Conservation (phyloP, 1,140 invertebrate species). For the Drosophila obscura region DNA sequence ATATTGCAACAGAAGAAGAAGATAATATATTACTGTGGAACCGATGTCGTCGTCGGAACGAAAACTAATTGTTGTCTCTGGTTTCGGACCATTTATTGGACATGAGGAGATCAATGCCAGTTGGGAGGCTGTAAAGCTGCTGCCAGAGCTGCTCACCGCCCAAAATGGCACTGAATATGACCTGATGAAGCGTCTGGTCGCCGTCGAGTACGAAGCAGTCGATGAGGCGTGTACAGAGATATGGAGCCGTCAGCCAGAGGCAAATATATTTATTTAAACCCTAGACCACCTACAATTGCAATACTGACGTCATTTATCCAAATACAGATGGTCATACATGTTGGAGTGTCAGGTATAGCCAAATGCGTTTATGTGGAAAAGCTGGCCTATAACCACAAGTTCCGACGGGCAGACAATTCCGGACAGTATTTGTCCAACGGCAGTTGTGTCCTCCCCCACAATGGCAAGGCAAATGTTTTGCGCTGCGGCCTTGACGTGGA, state of each 20-base stretch:
- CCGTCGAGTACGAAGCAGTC: constrained; percentile 87
- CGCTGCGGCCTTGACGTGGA: constrained; percentile 84
- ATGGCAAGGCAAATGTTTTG: constrained; percentile 66
- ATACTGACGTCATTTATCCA: constrained; percentile 53
- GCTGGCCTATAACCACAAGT: constrained; percentile 85
- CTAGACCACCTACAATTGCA: constrained; percentile 22
- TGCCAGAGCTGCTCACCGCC: constrained; percentile 78
- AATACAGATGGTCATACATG: constrained; percentile 86
- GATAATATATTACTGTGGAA: too few species aligned
- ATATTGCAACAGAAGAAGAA: too few species aligned
- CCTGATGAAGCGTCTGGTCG: constrained; percentile 85
- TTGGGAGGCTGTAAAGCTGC: constrained; percentile 87
- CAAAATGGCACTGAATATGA: constrained; percentile 80
- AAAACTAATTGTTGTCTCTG: constrained; percentile 86
- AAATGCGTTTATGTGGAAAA: constrained; percentile 85
- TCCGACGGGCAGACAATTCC: constrained; percentile 84
- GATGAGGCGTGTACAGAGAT: constrained; percentile 85
- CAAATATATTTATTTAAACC: constrained; percentile 33
- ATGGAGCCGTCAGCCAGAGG: constrained; percentile 86
- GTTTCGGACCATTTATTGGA: constrained; percentile 89
- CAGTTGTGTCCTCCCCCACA: constrained; percentile 70
- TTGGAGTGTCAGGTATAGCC: constrained; percentile 85
- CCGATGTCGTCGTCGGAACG: constrained; percentile 52
- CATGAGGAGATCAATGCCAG: constrained; percentile 88
- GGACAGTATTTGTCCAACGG: constrained; percentile 72